phyloP scores from a whole-genome alignment of 2,888 invertebrate genomes.

The Ferrisia virgata region DNA sequence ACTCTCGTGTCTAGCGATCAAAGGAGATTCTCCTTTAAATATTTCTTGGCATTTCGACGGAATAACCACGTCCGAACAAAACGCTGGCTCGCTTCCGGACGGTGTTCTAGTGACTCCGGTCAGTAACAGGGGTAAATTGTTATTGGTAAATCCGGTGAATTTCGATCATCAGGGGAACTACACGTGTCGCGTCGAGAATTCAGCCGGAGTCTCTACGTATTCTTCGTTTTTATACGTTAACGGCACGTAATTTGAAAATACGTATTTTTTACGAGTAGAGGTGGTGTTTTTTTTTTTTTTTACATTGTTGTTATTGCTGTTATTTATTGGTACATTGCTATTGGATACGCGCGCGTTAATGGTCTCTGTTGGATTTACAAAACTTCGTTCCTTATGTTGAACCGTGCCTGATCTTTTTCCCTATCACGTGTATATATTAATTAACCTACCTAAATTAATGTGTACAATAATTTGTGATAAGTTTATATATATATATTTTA shows the following conservation, averaged over 20 bases:
- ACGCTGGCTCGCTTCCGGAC: not conserved
- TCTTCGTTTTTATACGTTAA: conserved; percentile 70
- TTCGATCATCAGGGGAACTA: conserved; percentile 73
- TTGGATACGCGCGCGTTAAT: too few relatives aligned
- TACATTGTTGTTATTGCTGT: not conserved
- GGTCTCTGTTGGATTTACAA: too few relatives aligned
- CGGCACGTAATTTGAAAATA: conserved; percentile 56
- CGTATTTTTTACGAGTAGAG: not conserved
- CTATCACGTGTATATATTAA: too few relatives aligned
- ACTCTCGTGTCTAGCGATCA: conserved; percentile 51
- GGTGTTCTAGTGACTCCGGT: conserved; percentile 41
- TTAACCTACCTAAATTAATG: too few relatives aligned
- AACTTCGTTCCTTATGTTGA: too few relatives aligned
- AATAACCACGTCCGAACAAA: not conserved
- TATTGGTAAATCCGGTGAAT: conserved; percentile 67
- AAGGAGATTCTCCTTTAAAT: conserved; percentile 52
- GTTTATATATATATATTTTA: not conserved
- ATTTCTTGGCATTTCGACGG: conserved; percentile 50
- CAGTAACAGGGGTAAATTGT: conserved; percentile 57
- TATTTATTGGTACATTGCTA: too few relatives aligned
- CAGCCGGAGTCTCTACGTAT: conserved; percentile 67
- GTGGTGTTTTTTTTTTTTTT: not conserved
- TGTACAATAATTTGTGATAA: not conserved
- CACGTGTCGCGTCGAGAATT: conserved; percentile 71
- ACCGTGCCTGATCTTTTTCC: too few relatives aligned